phyloP scores from a whole-genome alignment of 2,797 vertebrate species.

The Danio kyathit region DNA sequence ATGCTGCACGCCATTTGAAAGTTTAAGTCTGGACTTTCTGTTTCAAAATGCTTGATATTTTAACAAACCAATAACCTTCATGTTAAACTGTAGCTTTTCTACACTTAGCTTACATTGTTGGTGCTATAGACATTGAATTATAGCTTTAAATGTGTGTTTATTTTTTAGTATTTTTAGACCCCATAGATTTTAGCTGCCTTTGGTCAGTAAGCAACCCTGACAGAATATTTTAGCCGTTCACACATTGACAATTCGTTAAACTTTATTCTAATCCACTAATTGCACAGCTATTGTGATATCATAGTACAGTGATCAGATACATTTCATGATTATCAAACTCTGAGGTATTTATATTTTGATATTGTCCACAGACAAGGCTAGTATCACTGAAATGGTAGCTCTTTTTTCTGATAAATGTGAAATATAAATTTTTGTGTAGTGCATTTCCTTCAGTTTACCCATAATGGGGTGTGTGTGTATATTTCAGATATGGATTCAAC shows the following conservation, averaged over 20 bases:
- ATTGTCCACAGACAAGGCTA: neutral
- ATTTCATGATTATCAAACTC: neutral
- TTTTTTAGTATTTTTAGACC: neutral
- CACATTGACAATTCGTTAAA: too few relatives aligned
- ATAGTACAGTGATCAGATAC: too few relatives aligned
- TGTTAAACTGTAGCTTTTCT: neutral
- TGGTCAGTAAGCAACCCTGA: too few relatives aligned
- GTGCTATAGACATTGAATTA: neutral
- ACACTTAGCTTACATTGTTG: neutral
- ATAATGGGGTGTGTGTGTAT: constrained; percentile 16
- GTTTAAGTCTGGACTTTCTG: constrained; percentile 12
- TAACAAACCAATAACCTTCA: neutral
- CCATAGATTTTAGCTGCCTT: neutral
- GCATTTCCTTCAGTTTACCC: neutral
- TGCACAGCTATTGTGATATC: too few relatives aligned
- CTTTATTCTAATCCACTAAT: too few relatives aligned
- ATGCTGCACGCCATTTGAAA: constrained; percentile 47
- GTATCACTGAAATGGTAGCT: neutral
- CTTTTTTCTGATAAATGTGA: neutral
- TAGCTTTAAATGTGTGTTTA: neutral
- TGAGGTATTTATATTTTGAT: neutral
- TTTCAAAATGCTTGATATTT: neutral
- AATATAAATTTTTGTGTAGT: neutral
- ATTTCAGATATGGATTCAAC: constrained; percentile 93
- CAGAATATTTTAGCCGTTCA: too few relatives aligned